phyloP scores from a whole-genome alignment of 1,140 invertebrate genomes.

The Pachypeltis micranthus region DNA sequence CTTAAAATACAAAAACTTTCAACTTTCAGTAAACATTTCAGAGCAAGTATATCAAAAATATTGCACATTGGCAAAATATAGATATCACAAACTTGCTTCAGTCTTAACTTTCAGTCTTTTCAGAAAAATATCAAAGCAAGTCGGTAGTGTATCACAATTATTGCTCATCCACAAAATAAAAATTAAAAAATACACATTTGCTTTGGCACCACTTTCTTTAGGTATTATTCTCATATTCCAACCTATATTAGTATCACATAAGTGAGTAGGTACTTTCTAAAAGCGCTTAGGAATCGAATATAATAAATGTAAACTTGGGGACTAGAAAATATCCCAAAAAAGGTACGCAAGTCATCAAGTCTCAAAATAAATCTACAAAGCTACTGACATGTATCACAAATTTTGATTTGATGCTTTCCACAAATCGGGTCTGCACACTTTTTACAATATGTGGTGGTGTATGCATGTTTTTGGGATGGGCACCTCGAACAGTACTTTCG shows the following conservation, averaged over 20 bases:
- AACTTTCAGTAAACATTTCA: too few relatives aligned
- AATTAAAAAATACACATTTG: not conserved
- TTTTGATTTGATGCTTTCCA: not conserved
- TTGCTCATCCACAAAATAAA: not conserved
- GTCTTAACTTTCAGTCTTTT: too few relatives aligned
- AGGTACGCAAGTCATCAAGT: not conserved
- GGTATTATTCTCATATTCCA: not conserved
- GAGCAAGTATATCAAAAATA: too few relatives aligned
- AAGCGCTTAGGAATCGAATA: not conserved
- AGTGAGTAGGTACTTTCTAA: not conserved
- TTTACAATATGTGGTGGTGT: slow-evolving; percentile 1
- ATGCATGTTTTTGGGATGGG: not conserved
- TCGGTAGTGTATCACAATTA: not conserved
- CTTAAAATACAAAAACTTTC: too few relatives aligned
- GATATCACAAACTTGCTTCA: too few relatives aligned
- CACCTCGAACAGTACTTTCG: slow-evolving; percentile 2
- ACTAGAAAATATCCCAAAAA: not conserved
- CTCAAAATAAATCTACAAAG: not conserved
- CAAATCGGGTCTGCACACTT: not conserved
- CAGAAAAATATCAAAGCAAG: too few relatives aligned
- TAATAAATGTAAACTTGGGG: not conserved
- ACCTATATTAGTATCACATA: not conserved
- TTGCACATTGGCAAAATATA: too few relatives aligned
- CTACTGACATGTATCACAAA: not conserved
- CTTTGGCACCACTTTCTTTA: not conserved